Evolutionary conservation across 2,888 invertebrate species (phyloP).

Genomic region (Thumatha senex): DNA sequence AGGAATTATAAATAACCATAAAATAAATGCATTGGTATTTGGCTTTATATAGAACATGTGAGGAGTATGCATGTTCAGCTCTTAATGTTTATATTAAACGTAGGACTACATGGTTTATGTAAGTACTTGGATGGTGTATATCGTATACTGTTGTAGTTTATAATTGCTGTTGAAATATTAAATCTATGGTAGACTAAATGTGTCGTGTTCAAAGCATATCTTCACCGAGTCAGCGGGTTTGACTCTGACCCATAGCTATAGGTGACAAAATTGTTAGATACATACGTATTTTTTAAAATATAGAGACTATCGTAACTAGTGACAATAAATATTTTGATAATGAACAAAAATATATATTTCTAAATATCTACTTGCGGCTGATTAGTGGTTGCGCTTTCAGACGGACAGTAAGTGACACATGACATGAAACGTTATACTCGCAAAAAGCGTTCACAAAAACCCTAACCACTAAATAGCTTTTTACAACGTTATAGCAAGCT

Average conservation of each 20-base stretch:
- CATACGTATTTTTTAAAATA: slow-evolving; percentile 47
- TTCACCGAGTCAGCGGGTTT: slow-evolving; percentile 55
- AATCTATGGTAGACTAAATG: slow-evolving; percentile 57
- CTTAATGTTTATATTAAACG: slow-evolving; percentile 69
- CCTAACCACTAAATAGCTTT: slow-evolving; percentile 24
- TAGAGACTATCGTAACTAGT: slow-evolving; percentile 49
- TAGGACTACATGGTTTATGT: slow-evolving; percentile 55
- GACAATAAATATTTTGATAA: slow-evolving; percentile 69
- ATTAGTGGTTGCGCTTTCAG: slow-evolving; percentile 40
- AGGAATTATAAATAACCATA: slow-evolving; percentile 71
- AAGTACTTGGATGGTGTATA: slow-evolving; percentile 54
- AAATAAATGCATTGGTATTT: slow-evolving; percentile 83
- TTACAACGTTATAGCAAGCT: slow-evolving; percentile 33
- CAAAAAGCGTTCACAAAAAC: slow-evolving; percentile 10
- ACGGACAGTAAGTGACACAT: slow-evolving; percentile 12
- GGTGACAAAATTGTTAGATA: slow-evolving; percentile 32
- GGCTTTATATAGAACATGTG: slow-evolving; percentile 82
- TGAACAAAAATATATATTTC: slow-evolving; percentile 43
- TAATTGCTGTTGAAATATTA: slow-evolving; percentile 60
- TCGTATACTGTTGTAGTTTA: slow-evolving; percentile 65
- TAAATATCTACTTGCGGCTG: slow-evolving; percentile 40
- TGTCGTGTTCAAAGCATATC: slow-evolving; percentile 75
- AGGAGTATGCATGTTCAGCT: slow-evolving; percentile 73
- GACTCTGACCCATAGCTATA: slow-evolving; percentile 46
- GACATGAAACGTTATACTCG: not conserved